A percentile compares a stretch with the other conserved stretches of the same genome.
These are phyloP conservation scores for Ochropleura plecta DNA, from an alignment of 2,888 invertebrate species.

Conservation along the genomic window DNA sequence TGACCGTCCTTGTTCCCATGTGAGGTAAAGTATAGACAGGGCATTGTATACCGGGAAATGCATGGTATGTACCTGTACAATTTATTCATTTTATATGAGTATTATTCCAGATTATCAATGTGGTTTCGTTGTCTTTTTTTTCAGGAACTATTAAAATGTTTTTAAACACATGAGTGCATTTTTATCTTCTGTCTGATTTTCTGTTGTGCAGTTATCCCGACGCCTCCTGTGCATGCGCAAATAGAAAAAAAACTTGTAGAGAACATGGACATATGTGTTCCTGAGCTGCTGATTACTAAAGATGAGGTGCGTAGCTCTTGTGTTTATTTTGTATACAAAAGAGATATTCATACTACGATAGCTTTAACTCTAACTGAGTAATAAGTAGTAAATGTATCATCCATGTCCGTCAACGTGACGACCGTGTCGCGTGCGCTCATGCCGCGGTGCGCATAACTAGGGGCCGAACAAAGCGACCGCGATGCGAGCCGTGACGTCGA, in stretches of 20 bases:
- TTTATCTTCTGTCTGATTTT: slow-evolving; percentile 73
- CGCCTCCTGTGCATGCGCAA: slow-evolving; percentile 58
- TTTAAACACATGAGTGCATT: slow-evolving; percentile 61
- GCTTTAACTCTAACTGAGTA: neutral
- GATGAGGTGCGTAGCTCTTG: slow-evolving; percentile 70
- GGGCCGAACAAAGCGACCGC: slow-evolving; percentile 13
- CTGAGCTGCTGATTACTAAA: slow-evolving; percentile 62
- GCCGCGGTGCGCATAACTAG: slow-evolving; percentile 4
- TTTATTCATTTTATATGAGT: slow-evolving; percentile 56
- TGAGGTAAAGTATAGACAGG: slow-evolving; percentile 68
- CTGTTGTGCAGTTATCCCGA: slow-evolving; percentile 75
- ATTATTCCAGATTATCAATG: slow-evolving; percentile 52
- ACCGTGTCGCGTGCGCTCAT: neutral
- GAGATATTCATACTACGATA: too few species aligned
- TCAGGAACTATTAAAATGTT: slow-evolving; percentile 63
- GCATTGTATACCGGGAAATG: slow-evolving; percentile 53
- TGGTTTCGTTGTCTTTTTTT: slow-evolving; percentile 66
- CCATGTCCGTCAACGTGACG: slow-evolving; percentile 42
- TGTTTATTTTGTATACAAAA: neutral
- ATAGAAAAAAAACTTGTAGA: slow-evolving; percentile 68
- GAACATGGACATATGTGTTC: slow-evolving; percentile 69
- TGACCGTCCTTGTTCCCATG: slow-evolving; percentile 28
- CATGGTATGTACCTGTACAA: slow-evolving; percentile 71
- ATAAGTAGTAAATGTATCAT: neutral
- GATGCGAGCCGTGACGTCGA: slow-evolving; percentile 17